Evolutionary conservation across 2,888 invertebrate species (phyloP).

Genomic region (Stenodera caucasica): DNA sequence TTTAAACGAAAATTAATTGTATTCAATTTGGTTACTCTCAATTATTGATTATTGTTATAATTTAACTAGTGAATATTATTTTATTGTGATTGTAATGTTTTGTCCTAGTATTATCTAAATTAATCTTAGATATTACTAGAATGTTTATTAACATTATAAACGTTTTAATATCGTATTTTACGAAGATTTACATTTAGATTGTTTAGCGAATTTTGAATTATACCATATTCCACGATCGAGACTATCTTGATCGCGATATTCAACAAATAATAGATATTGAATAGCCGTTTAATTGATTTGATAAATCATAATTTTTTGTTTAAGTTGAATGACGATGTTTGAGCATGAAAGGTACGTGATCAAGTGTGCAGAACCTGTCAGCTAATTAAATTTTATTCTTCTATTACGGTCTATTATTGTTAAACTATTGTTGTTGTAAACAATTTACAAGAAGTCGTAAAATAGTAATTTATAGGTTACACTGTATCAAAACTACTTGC

Average conservation of each 20-base stretch:
- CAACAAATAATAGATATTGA: too few relatives aligned
- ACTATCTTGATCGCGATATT: too few relatives aligned
- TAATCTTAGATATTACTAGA: constrained; percentile 51
- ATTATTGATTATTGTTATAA: constrained; percentile 2
- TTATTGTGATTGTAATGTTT: constrained; percentile 13
- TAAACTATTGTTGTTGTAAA: constrained; percentile 23
- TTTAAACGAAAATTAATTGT: too few relatives aligned
- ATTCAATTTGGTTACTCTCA: too few relatives aligned
- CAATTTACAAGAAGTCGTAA: constrained; percentile 28
- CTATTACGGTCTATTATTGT: constrained; percentile 24
- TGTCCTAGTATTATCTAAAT: constrained; percentile 48
- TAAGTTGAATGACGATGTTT: too few relatives aligned
- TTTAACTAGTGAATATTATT: constrained; percentile 13
- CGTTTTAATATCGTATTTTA: constrained; percentile 48
- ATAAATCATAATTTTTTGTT: too few relatives aligned
- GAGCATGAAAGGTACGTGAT: constrained; percentile 18
- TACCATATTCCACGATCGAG: too few relatives aligned
- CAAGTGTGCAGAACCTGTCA: constrained; percentile 20
- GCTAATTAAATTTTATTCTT: constrained; percentile 27
- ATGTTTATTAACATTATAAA: constrained; percentile 49
- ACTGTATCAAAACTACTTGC: constrained; percentile 25
- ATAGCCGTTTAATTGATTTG: too few relatives aligned
- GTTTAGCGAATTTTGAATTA: constrained; percentile 42
- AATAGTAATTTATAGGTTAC: constrained; percentile 23
- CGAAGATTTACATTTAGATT: constrained; percentile 40